Conservation (phyloP, 2,113 vertebrate species). For the Abramis brama region DNA sequence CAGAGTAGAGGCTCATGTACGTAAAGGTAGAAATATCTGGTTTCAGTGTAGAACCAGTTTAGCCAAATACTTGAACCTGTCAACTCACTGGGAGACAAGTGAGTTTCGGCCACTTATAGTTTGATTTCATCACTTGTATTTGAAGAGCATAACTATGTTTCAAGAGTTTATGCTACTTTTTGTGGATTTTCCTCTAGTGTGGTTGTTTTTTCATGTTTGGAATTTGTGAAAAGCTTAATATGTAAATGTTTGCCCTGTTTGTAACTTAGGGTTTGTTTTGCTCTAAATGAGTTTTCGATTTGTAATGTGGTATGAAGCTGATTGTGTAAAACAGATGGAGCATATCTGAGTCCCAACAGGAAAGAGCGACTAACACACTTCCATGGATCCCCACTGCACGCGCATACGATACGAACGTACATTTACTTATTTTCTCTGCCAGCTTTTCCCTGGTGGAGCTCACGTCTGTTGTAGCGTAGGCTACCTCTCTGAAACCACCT, state of each 20-base stretch:
- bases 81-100: slow-evolving; percentile 1
- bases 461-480: background rate
- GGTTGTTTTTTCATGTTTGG: background rate
- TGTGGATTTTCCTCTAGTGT: background rate
- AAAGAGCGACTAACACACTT: slow-evolving; percentile 21
- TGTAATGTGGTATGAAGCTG: slow-evolving; percentile 3
- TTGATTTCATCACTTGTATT: background rate
- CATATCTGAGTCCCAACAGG: background rate
- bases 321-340: slow-evolving; percentile 40
- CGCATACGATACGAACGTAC: background rate
- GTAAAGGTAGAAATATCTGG: background rate
- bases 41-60: slow-evolving; percentile 47
- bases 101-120: background rate
- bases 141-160: background rate
- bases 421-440: background rate
- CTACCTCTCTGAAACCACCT: slow-evolving; percentile 17
- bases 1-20: background rate
- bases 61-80: slow-evolving; percentile 17
- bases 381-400: background rate
- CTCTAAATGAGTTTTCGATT: background rate
- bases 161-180: background rate
- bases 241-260: background rate
- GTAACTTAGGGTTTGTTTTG: background rate
- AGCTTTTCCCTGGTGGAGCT: background rate
- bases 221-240: background rate